phyloP scores from a whole-genome alignment of 1,140 invertebrate species.

The Littorina saxatilis region DNA sequence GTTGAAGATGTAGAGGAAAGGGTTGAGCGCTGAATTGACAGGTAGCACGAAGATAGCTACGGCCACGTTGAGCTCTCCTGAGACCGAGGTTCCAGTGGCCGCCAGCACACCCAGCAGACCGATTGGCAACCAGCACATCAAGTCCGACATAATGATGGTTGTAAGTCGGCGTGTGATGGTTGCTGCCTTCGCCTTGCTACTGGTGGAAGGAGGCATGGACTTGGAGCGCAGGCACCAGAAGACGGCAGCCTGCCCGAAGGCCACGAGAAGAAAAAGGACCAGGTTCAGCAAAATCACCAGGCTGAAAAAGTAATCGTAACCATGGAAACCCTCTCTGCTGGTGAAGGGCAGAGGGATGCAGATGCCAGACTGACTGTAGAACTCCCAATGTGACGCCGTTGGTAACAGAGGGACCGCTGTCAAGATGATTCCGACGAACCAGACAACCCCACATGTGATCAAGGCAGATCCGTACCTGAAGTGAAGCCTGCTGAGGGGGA shows the following conservation, averaged over 20 bases:
- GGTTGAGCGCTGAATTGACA: too few species aligned
- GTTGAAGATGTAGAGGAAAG: too few species aligned
- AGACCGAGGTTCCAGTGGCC: too few species aligned
- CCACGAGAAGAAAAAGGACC: constrained; percentile 45
- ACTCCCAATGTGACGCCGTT: constrained; percentile 18
- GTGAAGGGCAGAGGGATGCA: constrained; percentile 54
- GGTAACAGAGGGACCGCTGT: constrained; percentile 41
- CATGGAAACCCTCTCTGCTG: constrained; percentile 17
- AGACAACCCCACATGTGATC: constrained; percentile 3
- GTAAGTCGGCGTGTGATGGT: too few species aligned
- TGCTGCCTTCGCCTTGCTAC: too few species aligned
- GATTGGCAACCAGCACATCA: too few species aligned
- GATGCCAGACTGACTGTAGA: constrained; percentile 52
- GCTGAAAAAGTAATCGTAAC: constrained; percentile 48
- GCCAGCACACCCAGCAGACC: too few species aligned
- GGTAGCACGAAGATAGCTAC: too few species aligned
- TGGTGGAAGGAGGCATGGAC: too few species aligned
- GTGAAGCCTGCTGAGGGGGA: constrained; percentile 51
- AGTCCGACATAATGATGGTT: too few species aligned
- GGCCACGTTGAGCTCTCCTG: too few species aligned
- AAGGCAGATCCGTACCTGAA: constrained; percentile 33
- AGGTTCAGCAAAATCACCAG: constrained; percentile 53
- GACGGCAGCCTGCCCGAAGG: constrained; percentile 47
- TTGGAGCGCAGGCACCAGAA: constrained; percentile 37
- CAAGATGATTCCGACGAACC: constrained; percentile 37